phyloP scores from a whole-genome alignment of 2,113 vertebrate genomes.

The Progne subis region DNA sequence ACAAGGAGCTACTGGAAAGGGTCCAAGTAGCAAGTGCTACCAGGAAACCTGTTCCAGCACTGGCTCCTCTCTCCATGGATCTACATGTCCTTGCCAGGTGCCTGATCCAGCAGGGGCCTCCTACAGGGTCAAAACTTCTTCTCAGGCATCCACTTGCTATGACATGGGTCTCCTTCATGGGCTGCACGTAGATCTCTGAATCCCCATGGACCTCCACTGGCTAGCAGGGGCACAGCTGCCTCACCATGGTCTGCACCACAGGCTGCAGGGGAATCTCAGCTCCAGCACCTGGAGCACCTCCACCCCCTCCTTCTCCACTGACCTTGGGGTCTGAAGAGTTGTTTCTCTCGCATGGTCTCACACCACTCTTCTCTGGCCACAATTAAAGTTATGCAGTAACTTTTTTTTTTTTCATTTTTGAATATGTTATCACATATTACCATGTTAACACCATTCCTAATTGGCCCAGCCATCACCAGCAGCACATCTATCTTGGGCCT shows the following conservation, averaged over 20 bases:
- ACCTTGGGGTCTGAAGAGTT: neutral
- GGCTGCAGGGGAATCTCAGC: neutral
- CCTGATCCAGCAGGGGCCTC: neutral
- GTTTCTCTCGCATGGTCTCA: neutral
- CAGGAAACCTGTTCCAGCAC: neutral
- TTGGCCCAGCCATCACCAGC: neutral
- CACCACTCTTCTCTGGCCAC: rapidly evolving
- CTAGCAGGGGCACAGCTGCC: neutral
- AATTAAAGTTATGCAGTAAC: neutral
- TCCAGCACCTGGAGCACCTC: neutral
- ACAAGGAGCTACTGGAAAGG: neutral
- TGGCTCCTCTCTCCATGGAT: neutral
- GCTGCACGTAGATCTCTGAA: neutral
- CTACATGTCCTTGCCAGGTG: neutral
- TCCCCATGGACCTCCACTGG: too few species aligned
- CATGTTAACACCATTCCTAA: neutral
- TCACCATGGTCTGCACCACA: neutral
- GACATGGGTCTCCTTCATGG: rapidly evolving
- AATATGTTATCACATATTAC: neutral
- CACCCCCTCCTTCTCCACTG: neutral
- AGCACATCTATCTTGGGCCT: neutral
- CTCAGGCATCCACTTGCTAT: neutral
- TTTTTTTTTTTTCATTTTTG: neutral
- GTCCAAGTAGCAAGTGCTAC: neutral
- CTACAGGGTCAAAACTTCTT: neutral